Conservation (phyloP, 2,888 invertebrate genomes). For the Parnassius apollo region DNA sequence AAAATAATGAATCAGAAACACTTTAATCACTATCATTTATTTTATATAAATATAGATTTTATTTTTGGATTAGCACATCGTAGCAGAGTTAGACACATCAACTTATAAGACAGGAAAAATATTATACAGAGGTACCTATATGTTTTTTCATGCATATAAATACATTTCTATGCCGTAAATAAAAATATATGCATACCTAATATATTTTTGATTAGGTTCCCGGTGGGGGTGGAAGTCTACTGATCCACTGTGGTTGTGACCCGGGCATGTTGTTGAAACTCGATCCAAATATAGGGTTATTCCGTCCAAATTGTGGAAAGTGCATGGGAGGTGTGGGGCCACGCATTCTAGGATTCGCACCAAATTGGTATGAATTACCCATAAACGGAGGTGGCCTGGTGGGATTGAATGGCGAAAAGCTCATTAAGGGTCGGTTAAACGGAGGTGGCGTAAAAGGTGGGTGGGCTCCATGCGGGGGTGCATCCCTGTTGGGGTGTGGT, state of each 20-base stretch:
- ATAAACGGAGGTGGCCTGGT: constrained; percentile 41
- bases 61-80: constrained; percentile 76
- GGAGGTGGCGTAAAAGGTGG: constrained; percentile 40
- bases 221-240: constrained; percentile 65
- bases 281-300: constrained; percentile 51
- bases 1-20: constrained; percentile 35
- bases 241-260: constrained; percentile 56
- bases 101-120: constrained; percentile 42
- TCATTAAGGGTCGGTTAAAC: constrained; percentile 44
- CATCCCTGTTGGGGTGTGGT: constrained; percentile 43
- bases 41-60: constrained; percentile 73
- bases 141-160: constrained; percentile 10
- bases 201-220: constrained; percentile 55
- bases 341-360: constrained; percentile 47
- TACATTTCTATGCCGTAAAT: background rate
- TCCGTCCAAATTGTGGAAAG: constrained; percentile 44
- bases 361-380: constrained; percentile 52
- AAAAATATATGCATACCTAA: constrained; percentile 18
- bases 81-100: constrained; percentile 57
- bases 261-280: constrained; percentile 48
- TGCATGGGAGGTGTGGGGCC: constrained; percentile 39
- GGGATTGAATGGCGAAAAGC: constrained; percentile 36
- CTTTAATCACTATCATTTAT: constrained; percentile 51
- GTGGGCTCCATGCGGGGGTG: constrained; percentile 13
- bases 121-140: too few species aligned